Evolutionary conservation across 2,888 invertebrate species (phyloP).

Genomic region (Shargacucullia verbasci): DNA sequence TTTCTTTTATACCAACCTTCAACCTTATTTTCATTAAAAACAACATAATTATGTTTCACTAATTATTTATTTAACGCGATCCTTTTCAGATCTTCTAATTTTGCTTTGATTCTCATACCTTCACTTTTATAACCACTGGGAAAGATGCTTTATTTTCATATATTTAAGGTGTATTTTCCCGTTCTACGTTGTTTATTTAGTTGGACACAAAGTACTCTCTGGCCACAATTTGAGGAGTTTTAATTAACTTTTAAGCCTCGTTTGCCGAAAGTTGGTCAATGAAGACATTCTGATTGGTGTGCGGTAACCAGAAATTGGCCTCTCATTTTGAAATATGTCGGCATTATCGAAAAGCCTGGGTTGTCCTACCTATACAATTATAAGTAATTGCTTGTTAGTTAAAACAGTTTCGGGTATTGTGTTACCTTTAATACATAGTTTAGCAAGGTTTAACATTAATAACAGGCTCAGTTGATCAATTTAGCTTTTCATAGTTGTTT

Average conservation of each 20-base stretch:
- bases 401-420: conserved; percentile 1
- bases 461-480: neutral
- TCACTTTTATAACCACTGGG: neutral
- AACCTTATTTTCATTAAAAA: conserved; percentile 16
- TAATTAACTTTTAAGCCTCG: conserved; percentile 57
- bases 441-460: neutral
- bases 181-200: conserved; percentile 13
- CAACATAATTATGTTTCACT: conserved; percentile 16
- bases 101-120: conserved; percentile 24
- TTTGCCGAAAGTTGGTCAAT: conserved; percentile 27
- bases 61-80: conserved; percentile 35
- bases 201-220: conserved; percentile 19
- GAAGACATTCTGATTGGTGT: conserved; percentile 24
- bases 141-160: neutral
- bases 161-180: neutral
- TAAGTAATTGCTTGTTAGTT: conserved; percentile 4
- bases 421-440: neutral
- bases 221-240: conserved; percentile 37
- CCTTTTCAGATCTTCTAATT: conserved; percentile 15
- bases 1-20: conserved; percentile 11
- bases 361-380: neutral
- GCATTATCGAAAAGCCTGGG: conserved; percentile 6
- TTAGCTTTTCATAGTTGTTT: too few relatives aligned
- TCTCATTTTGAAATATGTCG: conserved; percentile 5
- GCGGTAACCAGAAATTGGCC: conserved; percentile 7